Percentiles rank a stretch among this genome's conserved stretches.
Evolutionary conservation across 2,888 invertebrate genomes (phyloP).

Genomic region (Stratiomys singularior): DNA sequence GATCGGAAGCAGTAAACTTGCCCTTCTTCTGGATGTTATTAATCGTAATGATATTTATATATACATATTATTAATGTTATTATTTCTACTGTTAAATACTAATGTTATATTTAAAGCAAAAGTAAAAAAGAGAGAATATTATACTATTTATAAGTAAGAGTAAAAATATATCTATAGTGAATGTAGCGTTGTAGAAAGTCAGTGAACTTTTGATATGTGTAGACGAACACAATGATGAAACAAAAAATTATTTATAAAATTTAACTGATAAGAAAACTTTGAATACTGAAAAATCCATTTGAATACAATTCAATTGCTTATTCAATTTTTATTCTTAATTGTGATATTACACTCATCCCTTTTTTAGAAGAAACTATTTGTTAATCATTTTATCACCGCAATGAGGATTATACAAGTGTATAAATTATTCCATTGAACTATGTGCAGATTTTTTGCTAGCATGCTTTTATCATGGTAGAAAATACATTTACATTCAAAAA

Average conservation of each 20-base stretch:
- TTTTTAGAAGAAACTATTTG: background rate
- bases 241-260: background rate
- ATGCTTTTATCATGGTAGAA: too few species aligned
- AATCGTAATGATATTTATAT: background rate
- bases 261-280: background rate
- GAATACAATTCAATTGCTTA: background rate
- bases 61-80: background rate
- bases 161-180: background rate
- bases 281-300: background rate
- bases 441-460: too few species aligned
- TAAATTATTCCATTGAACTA: too few species aligned
- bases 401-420: too few species aligned
- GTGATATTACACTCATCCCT: conserved; percentile 27
- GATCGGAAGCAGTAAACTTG: conserved; percentile 47
- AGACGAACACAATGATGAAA: background rate
- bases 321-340: conserved; percentile 9
- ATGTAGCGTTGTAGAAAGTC: background rate
- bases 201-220: background rate
- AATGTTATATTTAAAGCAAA: conserved; percentile 11
- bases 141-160: conserved; percentile 7
- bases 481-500: too few species aligned
- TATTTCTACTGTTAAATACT: conserved; percentile 10
- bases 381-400: too few species aligned
- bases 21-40: conserved; percentile 16
- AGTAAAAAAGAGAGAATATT: background rate